Percentiles rank a stretch among this genome's conserved stretches.
phyloP scores from a whole-genome alignment of 2,113 vertebrate genomes.

The Lipotes vexillifer region DNA sequence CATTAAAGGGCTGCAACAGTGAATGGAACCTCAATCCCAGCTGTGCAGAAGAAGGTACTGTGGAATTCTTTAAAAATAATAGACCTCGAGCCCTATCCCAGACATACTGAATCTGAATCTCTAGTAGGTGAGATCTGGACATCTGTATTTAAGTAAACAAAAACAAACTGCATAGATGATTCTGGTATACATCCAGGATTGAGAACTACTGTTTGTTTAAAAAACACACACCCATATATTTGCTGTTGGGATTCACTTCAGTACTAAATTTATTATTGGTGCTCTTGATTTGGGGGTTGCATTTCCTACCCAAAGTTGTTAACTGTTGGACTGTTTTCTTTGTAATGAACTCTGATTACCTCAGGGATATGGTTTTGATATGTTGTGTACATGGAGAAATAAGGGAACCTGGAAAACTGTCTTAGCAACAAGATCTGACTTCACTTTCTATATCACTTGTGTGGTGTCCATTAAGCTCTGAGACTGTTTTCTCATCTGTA shows the following conservation, averaged over 20 bases:
- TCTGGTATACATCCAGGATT: neutral
- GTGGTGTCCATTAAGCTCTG: neutral
- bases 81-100: neutral
- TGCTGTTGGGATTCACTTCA: neutral
- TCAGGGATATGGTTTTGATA: neutral
- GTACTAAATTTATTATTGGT: neutral
- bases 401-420: neutral
- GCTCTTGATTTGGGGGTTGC: neutral
- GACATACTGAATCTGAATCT: neutral
- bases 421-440: neutral
- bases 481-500: neutral
- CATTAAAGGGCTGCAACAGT: neutral
- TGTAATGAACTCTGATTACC: neutral
- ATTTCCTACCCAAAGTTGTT: neutral
- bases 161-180: neutral
- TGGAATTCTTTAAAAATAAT: neutral
- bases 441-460: neutral
- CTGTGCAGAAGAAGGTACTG: neutral
- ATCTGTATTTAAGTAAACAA: neutral
- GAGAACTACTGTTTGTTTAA: neutral
- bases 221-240: neutral
- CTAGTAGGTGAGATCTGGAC: neutral
- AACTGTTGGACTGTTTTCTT: neutral
- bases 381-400: neutral
- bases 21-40: neutral